A percentile compares a stretch with the other conserved stretches of the same genome.
Evolutionary conservation across 1,140 invertebrate species (phyloP).

Genomic region (Contarinia nasturtii): DNA sequence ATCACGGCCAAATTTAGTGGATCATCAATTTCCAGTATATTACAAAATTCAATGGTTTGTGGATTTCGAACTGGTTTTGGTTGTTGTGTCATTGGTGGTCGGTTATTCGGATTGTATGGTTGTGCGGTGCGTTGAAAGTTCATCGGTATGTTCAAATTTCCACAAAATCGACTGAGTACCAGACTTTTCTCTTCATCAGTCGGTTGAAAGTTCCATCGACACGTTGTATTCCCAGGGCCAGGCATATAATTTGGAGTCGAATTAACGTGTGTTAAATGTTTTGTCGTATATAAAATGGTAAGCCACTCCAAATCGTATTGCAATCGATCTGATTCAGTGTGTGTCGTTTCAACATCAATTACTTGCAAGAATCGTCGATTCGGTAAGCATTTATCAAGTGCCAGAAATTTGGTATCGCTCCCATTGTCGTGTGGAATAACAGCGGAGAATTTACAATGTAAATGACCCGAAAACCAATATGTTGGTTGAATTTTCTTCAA

Average conservation of each 20-base stretch:
- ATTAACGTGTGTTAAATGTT: slow-evolving; percentile 68
- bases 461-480: slow-evolving; percentile 95
- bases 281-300: slow-evolving; percentile 65
- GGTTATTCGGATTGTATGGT: slow-evolving; percentile 31
- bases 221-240: slow-evolving; percentile 38
- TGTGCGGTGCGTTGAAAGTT: slow-evolving; percentile 61
- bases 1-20: slow-evolving; percentile 35
- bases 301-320: slow-evolving; percentile 91
- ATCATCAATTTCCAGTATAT: slow-evolving; percentile 59
- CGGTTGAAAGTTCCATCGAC: slow-evolving; percentile 56
- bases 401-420: slow-evolving; percentile 70
- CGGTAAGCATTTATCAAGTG: slow-evolving; percentile 90
- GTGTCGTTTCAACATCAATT: slow-evolving; percentile 24
- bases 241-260: slow-evolving; percentile 56
- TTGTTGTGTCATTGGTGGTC: slow-evolving; percentile 16
- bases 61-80: slow-evolving; percentile 43
- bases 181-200: slow-evolving; percentile 48
- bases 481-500: slow-evolving; percentile 57
- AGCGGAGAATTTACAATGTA: slow-evolving; percentile 92
- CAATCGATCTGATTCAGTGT: slow-evolving; percentile 28
- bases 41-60: slow-evolving; percentile 66
- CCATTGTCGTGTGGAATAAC: slow-evolving; percentile 46
- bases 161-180: slow-evolving; percentile 42
- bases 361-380: slow-evolving; percentile 72
- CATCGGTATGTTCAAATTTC: slow-evolving; percentile 40